These are phyloP conservation scores for Dynastes grantii DNA, from an alignment of 2,888 invertebrate genomes.

Conservation along the genomic window DNA sequence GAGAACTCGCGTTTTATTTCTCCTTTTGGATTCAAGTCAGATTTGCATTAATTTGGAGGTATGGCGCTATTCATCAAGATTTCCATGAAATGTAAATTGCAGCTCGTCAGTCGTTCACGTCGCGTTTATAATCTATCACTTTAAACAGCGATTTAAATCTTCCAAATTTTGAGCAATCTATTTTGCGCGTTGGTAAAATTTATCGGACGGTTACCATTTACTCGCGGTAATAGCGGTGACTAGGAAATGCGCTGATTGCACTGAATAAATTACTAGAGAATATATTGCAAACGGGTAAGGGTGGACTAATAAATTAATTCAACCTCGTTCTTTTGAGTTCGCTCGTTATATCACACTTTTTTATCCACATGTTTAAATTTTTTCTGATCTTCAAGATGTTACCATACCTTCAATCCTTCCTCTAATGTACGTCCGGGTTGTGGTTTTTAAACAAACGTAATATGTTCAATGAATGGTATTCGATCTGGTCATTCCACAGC, in stretches of 20 bases:
- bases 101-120: constrained; percentile 25
- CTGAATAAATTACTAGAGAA: constrained; percentile 18
- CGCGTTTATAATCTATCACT: constrained; percentile 37
- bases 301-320: background rate
- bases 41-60: background rate
- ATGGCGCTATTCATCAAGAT: constrained; percentile 21
- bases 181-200: constrained; percentile 21
- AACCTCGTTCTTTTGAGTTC: too few species aligned
- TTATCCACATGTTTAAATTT: too few species aligned
- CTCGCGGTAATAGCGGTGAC: constrained; percentile 3
- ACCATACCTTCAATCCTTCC: too few species aligned
- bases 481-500: too few species aligned
- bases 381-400: too few species aligned
- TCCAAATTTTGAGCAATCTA: constrained; percentile 24
- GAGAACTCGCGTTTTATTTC: too few species aligned
- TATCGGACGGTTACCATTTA: constrained; percentile 13
- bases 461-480: too few species aligned
- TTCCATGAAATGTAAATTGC: constrained; percentile 38
- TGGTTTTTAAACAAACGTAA: too few species aligned
- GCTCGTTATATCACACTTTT: too few species aligned
- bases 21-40: too few species aligned
- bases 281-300: background rate
- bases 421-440: too few species aligned
- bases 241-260: constrained; percentile 19
- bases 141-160: constrained; percentile 36